phyloP scores from a whole-genome alignment of 2,888 invertebrate genomes.

The Xestia rhomboidea region DNA sequence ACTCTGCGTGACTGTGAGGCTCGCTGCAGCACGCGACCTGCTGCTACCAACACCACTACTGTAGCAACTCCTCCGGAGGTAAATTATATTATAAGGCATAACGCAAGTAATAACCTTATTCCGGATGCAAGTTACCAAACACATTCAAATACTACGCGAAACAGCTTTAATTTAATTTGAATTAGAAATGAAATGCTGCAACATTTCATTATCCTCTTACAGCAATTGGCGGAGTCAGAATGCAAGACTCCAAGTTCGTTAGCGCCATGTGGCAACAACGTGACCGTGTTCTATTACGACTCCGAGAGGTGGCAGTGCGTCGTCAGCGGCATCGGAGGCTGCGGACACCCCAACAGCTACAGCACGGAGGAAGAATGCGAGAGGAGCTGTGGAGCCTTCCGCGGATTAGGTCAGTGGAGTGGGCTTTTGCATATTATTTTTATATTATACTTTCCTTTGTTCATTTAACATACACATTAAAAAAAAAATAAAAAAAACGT shows the following conservation, averaged over 20 bases:
- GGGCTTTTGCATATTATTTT: not conserved
- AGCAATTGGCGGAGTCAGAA: constrained; percentile 72
- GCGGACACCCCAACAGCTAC: constrained; percentile 94
- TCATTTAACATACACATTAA: no score
- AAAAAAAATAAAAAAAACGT: no score
- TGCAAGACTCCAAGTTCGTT: constrained; percentile 92
- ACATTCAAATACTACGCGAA: not conserved
- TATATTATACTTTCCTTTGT: no score
- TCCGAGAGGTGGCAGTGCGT: constrained; percentile 88
- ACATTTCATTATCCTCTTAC: constrained; percentile 16
- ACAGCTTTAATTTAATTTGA: not conserved
- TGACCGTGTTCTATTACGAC: constrained; percentile 94
- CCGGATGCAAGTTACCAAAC: not conserved
- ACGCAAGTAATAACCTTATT: not conserved
- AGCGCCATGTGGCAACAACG: constrained; percentile 92
- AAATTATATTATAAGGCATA: not conserved
- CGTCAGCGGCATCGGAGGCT: constrained; percentile 87
- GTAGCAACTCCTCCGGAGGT: constrained; percentile 60
- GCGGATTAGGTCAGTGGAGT: constrained; percentile 47
- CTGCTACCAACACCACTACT: constrained; percentile 59
- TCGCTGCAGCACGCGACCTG: constrained; percentile 87
- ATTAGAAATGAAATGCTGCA: not conserved
- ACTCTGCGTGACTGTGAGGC: constrained; percentile 91
- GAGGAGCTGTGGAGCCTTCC: constrained; percentile 94
- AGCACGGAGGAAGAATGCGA: constrained; percentile 93